A percentile compares a stretch with the other conserved stretches of the same genome.
phyloP scores from a whole-genome alignment of 1,140 invertebrate genomes.

The Maniola jurtina region DNA sequence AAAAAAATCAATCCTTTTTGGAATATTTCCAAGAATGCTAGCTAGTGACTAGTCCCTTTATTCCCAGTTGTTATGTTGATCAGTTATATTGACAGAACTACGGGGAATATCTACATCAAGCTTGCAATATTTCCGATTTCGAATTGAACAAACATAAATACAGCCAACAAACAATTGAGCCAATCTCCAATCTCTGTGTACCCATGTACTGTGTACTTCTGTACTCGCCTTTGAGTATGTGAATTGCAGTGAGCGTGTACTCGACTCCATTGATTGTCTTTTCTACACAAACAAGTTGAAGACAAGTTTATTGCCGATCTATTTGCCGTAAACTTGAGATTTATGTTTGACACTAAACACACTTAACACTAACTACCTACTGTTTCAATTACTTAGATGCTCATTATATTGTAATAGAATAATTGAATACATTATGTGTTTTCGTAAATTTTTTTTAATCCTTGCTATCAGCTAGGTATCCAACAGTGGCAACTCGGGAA shows the following conservation, averaged over 20 bases:
- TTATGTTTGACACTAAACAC: neutral
- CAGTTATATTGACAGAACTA: too few relatives aligned
- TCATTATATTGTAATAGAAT: neutral
- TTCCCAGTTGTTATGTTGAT: too few relatives aligned
- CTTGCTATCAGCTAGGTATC: too few relatives aligned
- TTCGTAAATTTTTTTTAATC: too few relatives aligned
- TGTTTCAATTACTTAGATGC: constrained; percentile 7
- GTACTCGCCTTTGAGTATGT: constrained; percentile 1
- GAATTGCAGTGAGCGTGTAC: neutral
- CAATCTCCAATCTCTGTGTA: neutral
- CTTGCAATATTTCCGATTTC: constrained; percentile 2
- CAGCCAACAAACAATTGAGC: constrained; percentile 8
- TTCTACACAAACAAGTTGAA: constrained; percentile 13
- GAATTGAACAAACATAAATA: neutral
- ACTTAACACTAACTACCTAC: neutral
- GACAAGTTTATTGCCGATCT: constrained; percentile 19
- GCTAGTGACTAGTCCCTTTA: too few relatives aligned
- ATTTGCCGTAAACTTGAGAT: constrained; percentile 18
- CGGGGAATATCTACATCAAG: neutral
- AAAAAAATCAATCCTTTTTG: too few relatives aligned
- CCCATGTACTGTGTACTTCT: neutral
- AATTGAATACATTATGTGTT: neutral
- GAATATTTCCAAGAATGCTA: too few relatives aligned
- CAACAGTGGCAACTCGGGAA: too few relatives aligned
- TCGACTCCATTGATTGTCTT: constrained; percentile 4